Conservation (phyloP, 2,797 vertebrate genomes). For the Thaleichthys pacificus region DNA sequence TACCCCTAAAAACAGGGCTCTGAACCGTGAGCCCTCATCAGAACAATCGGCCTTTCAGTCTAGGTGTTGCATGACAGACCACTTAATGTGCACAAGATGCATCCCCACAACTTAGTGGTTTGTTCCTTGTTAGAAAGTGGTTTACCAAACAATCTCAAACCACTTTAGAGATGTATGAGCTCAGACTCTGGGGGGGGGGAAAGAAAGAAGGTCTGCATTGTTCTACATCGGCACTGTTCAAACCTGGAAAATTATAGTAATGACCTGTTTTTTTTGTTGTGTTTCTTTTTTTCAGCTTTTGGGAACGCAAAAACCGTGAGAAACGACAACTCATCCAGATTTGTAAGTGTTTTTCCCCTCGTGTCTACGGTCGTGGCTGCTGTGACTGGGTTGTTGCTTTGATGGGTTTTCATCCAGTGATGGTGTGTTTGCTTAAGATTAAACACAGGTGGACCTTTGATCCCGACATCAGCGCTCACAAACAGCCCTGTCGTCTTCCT, state of each 20-base stretch:
- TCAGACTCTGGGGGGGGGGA: too few relatives aligned
- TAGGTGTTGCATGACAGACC: conserved; percentile 44
- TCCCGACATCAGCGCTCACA: conserved; percentile 23
- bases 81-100: conserved; percentile 23
- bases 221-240: too few relatives aligned
- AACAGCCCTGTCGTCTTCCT: background rate
- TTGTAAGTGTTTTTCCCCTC: conserved; percentile 83
- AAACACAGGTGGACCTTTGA: conserved; percentile 38
- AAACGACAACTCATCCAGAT: conserved; percentile 99
- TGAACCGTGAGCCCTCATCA: conserved; percentile 62
- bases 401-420: conserved; percentile 16
- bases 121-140: background rate
- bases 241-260: background rate
- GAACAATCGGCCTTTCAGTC: conserved; percentile 53
- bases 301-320: conserved; percentile 98
- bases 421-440: conserved; percentile 36
- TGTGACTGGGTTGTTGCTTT: conserved; percentile 14
- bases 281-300: conserved; percentile 80
- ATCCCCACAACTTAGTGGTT: conserved; percentile 4
- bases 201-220: too few relatives aligned
- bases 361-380: background rate
- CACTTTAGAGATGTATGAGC: background rate
- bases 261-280: background rate
- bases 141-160: background rate
- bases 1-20: conserved; percentile 18